Conservation (phyloP, 2,113 vertebrate species). For the Tenrec ecaudatus region DNA sequence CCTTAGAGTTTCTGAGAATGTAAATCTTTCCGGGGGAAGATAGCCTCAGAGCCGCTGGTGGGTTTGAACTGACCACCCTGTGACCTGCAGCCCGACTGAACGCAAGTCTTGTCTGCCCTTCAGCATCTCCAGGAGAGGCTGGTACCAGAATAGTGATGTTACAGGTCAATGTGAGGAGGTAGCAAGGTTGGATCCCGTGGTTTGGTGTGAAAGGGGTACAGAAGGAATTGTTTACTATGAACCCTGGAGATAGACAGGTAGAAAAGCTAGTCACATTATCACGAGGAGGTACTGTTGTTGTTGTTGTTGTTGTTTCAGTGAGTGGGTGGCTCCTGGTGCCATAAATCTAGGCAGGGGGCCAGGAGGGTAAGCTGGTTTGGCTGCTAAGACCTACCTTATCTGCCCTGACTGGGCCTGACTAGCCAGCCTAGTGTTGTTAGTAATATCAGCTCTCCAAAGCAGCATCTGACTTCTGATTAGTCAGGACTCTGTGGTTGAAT, state of each 20-base stretch:
- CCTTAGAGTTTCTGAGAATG: too few relatives aligned
- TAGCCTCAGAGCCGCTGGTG: too few relatives aligned
- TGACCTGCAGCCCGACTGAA: too few relatives aligned
- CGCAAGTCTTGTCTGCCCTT: background rate
- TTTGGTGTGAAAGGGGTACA: background rate
- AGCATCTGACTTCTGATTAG: background rate
- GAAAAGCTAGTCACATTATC: background rate
- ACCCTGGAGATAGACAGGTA: background rate
- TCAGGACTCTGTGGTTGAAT: background rate
- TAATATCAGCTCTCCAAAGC: background rate
- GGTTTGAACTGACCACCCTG: background rate
- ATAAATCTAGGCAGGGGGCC: background rate
- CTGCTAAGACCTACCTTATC: background rate
- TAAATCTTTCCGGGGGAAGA: too few relatives aligned
- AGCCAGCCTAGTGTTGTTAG: background rate
- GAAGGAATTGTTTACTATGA: background rate
- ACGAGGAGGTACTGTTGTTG: background rate
- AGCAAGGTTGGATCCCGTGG: background rate
- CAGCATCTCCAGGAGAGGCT: background rate
- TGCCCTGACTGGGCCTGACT: background rate
- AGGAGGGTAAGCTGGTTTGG: conserved; percentile 27
- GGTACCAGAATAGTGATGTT: background rate
- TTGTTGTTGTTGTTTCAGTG: background rate
- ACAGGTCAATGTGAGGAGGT: background rate
- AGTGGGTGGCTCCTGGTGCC: background rate